These are phyloP conservation scores for Drosophila sturtevanti DNA, from an alignment of 1,140 invertebrate species.

Conservation along the genomic window DNA sequence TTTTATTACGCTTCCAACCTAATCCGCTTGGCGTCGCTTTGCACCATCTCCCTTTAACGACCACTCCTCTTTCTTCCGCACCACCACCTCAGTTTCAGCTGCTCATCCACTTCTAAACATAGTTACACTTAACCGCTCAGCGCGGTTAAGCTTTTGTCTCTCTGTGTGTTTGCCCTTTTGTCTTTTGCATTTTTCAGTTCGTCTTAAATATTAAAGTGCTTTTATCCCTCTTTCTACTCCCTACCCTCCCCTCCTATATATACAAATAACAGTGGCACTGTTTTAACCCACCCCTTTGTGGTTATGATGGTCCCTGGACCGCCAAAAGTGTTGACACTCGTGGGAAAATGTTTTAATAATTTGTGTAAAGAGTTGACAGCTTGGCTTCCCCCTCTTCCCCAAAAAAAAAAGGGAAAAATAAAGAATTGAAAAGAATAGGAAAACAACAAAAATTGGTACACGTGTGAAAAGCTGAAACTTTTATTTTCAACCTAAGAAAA, in stretches of 20 bases:
- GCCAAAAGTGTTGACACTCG: slow-evolving; percentile 73
- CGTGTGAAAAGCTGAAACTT: slow-evolving; percentile 66
- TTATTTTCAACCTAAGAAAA: slow-evolving; percentile 52
- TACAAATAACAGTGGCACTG: background rate
- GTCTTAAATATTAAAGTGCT: slow-evolving; percentile 76
- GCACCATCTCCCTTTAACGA: background rate
- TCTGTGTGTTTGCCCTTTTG: slow-evolving; percentile 41
- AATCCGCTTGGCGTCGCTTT: slow-evolving; percentile 61
- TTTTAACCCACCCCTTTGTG: slow-evolving; percentile 1
- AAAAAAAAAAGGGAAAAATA: slow-evolving; percentile 20
- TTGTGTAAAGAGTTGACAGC: slow-evolving; percentile 78
- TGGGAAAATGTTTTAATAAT: slow-evolving; percentile 81
- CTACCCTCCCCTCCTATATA: too few relatives aligned
- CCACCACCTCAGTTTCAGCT: background rate
- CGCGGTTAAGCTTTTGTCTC: slow-evolving; percentile 52
- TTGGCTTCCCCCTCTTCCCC: slow-evolving; percentile 1
- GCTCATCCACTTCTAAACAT: slow-evolving; percentile 53
- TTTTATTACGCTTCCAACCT: slow-evolving; percentile 66
- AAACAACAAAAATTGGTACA: slow-evolving; percentile 18
- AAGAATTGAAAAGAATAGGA: slow-evolving; percentile 2
- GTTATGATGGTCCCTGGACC: slow-evolving; percentile 18
- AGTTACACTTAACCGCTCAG: slow-evolving; percentile 61
- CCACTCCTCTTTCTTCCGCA: background rate
- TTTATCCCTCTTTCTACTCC: slow-evolving; percentile 37
- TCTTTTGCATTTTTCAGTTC: slow-evolving; percentile 72